These are phyloP conservation scores for Archips xylosteana DNA, from an alignment of 2,888 invertebrate species.

Conservation along the genomic window DNA sequence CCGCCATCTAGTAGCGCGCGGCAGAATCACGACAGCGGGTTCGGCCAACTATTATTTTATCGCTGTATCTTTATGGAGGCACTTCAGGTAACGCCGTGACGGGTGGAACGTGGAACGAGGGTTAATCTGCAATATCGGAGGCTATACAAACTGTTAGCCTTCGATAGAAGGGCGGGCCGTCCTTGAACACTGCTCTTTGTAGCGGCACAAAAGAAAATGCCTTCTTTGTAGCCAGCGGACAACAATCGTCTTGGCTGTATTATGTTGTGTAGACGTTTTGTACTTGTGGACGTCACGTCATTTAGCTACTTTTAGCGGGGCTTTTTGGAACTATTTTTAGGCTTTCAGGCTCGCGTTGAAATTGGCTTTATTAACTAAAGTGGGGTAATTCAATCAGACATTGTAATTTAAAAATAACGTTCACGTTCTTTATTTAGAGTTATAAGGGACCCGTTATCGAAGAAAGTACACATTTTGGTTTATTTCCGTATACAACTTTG, in stretches of 20 bases:
- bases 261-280: conserved; percentile 50
- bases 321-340: conserved; percentile 21
- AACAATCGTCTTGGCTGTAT: conserved; percentile 55
- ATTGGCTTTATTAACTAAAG: conserved; percentile 8
- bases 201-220: conserved; percentile 69
- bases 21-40: conserved; percentile 43
- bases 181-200: conserved; percentile 75
- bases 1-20: conserved; percentile 55
- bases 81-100: conserved; percentile 48
- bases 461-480: not conserved
- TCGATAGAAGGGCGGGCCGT: conserved; percentile 56
- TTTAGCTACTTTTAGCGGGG: conserved; percentile 45
- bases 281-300: conserved; percentile 49
- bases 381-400: not conserved
- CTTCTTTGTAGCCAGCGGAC: conserved; percentile 62
- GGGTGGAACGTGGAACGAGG: conserved; percentile 49
- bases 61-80: conserved; percentile 43
- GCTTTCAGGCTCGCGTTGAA: conserved; percentile 2
- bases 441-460: not conserved
- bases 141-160: conserved; percentile 64
- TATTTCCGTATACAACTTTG: not conserved
- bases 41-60: conserved; percentile 46
- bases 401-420: not conserved
- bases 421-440: too few species aligned
- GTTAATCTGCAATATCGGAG: conserved; percentile 71